Base-by-base conservation (phyloP, 2,888 invertebrate genomes). In the Bursaphelenchus okinawaensis region DNA sequence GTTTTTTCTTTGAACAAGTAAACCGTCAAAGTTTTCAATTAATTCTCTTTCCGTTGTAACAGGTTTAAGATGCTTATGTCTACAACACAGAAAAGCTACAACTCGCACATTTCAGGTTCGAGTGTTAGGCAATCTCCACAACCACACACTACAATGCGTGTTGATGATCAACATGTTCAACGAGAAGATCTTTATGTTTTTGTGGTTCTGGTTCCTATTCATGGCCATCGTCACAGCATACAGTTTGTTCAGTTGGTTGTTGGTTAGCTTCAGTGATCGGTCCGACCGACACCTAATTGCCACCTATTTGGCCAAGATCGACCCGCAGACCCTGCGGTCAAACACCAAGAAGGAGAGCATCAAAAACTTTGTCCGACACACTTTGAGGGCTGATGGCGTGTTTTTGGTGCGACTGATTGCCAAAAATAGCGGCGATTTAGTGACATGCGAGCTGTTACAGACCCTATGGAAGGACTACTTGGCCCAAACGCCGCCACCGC, bases 111-210 rank as follows among this genome's bases (percentile, higher is more conserved):
- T 69, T 61, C 55, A 71, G 71, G 79, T 81, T 9, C 69, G 82
- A 23, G 80, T 78, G 29, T 67, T 82, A 23, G 80, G 79, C 56
- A 82, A 82, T 61, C 69, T 79, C 12, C 82, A 82, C 64, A 71
- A 75, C 7, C 82, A 82, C 67, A 73, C 82, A 8, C 79, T 82
- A 29, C 82, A 82, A 67, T 82, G 82, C 62, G 80, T 80, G 29
- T 68, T 80, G 54, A 79, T 80, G 79, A 79, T 80, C 66, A 80
- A 80, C 69, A 79, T 52, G 69, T 75, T 75, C 68, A 77, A 75
- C 65, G 77, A 77, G 62, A 77, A 77, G 63, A 82, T 82, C 61
- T 82, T 82, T 69, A 72, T 82, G 20, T 76, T 75, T 51, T 69
- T 82, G 1, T 82, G 82, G 82, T 82, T 76, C 72, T 82, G 82